Conservation (phyloP, 2,888 invertebrate genomes). For the Lasioglossum marginatum region DNA sequence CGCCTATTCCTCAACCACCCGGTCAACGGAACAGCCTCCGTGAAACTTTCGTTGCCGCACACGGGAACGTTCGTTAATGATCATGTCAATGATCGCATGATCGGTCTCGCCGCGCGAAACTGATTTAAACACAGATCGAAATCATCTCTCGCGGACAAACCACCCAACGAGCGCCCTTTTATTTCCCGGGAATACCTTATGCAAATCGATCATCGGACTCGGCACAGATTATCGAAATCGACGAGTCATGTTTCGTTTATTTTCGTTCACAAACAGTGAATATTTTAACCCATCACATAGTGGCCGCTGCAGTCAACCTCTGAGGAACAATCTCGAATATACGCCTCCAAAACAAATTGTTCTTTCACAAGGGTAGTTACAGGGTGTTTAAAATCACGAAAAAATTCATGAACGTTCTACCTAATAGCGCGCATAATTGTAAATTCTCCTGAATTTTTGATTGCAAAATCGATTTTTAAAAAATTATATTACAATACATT, state of each 20-base stretch:
- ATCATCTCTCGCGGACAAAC: conserved; percentile 37
- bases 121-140: conserved; percentile 45
- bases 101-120: conserved; percentile 63
- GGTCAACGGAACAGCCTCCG: not conserved
- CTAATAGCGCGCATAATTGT: no score
- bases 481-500: no score
- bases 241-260: not conserved
- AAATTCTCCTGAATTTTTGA: no score
- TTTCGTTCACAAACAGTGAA: not conserved
- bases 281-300: not conserved
- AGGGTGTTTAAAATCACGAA: no score
- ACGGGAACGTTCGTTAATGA: conserved; percentile 55
- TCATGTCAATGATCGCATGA: conserved; percentile 67
- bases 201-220: not conserved
- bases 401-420: no score
- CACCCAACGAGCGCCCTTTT: conserved; percentile 46
- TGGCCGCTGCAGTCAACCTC: no score
- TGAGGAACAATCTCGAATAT: no score
- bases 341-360: no score
- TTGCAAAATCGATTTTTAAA: no score
- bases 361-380: no score
- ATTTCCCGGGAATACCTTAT: not conserved
- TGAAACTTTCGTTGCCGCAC: conserved; percentile 16
- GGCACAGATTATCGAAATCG: not conserved
- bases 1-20: conserved; percentile 21